Percentiles rank a stretch among this genome's conserved stretches.
These are phyloP conservation scores for Dasypogon diadema DNA, from an alignment of 2,888 invertebrate species.

Conservation along the genomic window DNA sequence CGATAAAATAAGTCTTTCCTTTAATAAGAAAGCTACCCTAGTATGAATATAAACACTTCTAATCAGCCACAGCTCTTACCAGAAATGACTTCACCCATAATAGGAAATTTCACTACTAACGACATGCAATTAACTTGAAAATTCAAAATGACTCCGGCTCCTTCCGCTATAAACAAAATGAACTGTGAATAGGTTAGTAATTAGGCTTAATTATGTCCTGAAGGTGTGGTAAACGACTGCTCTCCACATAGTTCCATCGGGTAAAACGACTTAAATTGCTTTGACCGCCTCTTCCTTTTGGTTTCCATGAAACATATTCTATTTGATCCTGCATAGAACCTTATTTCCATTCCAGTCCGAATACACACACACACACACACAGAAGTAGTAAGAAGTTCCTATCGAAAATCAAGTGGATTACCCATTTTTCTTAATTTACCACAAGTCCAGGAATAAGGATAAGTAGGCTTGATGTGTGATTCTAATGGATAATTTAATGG, in stretches of 20 bases:
- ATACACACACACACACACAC: neutral
- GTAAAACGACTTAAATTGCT: constrained; percentile 25
- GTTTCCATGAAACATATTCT: neutral
- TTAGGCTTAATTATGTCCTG: constrained; percentile 29
- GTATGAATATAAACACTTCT: neutral
- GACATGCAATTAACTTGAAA: constrained; percentile 26
- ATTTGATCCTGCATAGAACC: constrained; percentile 8
- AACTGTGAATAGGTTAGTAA: constrained; percentile 35
- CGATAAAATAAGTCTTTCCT: too few species aligned
- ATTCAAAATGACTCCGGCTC: constrained; percentile 12
- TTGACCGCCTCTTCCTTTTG: constrained; percentile 1
- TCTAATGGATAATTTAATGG: constrained; percentile 30
- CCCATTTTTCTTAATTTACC: constrained; percentile 27
- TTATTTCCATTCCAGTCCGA: neutral
- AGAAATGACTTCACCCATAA: neutral
- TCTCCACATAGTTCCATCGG: neutral
- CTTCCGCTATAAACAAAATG: constrained; percentile 21
- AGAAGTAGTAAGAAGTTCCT: neutral
- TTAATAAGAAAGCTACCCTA: neutral
- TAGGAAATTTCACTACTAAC: constrained; percentile 8
- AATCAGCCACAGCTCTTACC: neutral
- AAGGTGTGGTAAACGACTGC: constrained; percentile 13
- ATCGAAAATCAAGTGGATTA: constrained; percentile 20
- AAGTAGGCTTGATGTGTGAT: constrained; percentile 23
- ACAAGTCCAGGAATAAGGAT: constrained; percentile 1